Evolutionary conservation across 2,888 invertebrate genomes (phyloP).

Genomic region (Ophonus ardosiacus): DNA sequence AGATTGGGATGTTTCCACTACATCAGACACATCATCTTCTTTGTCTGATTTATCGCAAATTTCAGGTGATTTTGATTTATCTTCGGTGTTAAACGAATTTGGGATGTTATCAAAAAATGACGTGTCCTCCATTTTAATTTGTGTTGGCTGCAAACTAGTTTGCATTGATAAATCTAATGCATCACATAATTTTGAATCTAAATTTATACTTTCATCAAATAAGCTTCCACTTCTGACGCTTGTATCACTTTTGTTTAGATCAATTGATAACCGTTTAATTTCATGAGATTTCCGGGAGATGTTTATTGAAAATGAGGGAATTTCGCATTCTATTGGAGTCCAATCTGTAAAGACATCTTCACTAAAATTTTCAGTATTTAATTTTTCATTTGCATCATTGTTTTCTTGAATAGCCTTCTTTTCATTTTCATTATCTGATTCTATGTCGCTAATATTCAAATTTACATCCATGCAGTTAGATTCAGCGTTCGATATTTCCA

Average conservation of each 20-base stretch:
- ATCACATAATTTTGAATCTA: conserved; percentile 61
- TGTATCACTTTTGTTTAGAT: conserved; percentile 32
- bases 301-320: conserved; percentile 47
- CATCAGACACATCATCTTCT: conserved; percentile 39
- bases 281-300: conserved; percentile 4
- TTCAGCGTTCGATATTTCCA: background rate
- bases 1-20: conserved; percentile 57
- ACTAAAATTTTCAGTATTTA: conserved; percentile 19
- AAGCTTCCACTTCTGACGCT: conserved; percentile 60
- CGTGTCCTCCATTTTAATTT: conserved; percentile 57
- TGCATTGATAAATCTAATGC: conserved; percentile 44
- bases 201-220: conserved; percentile 60
- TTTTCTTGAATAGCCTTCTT: conserved; percentile 8
- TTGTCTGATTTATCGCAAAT: conserved; percentile 19
- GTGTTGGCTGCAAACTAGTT: background rate
- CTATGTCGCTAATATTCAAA: conserved; percentile 9
- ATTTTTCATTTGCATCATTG: background rate
- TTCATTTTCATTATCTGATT: conserved; percentile 19
- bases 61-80: conserved; percentile 47
- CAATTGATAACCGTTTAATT: conserved; percentile 12
- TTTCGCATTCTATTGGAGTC: conserved; percentile 54
- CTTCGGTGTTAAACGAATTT: conserved; percentile 48
- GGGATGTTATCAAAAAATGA: conserved; percentile 65
- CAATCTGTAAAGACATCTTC: conserved; percentile 36
- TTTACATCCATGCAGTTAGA: conserved; percentile 23